These are phyloP conservation scores for Silurus glanis DNA, from an alignment of 2,113 vertebrate species.

Conservation along the genomic window DNA sequence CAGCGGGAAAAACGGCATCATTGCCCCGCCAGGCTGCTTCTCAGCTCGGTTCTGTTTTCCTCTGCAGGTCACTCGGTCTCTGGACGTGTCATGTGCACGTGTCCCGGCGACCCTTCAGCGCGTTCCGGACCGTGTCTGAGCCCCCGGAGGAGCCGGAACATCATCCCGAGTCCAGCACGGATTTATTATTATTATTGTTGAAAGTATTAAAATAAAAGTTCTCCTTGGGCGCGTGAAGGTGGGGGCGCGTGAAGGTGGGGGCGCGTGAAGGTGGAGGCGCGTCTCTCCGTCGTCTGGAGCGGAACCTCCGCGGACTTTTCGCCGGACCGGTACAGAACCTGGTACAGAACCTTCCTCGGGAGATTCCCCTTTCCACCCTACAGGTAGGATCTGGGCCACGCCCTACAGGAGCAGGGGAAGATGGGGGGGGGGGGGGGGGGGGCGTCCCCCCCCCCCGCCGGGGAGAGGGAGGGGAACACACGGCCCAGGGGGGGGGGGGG, in stretches of 20 bases:
- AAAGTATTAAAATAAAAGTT: not conserved
- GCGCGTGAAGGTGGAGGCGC: not conserved
- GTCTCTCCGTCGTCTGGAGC: not conserved
- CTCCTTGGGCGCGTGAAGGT: not conserved
- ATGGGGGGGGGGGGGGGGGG: not conserved
- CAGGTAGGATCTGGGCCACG: not conserved
- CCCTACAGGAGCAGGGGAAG: not conserved
- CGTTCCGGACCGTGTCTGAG: not conserved
- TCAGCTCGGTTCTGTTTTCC: not conserved
- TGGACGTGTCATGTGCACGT: not conserved
- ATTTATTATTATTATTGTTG: not conserved
- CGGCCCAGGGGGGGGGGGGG: too few species aligned
- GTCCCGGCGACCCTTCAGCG: not conserved
- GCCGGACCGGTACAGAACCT: too few species aligned
- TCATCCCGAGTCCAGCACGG: not conserved
- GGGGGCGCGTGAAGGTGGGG: not conserved
- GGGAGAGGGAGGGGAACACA: too few species aligned
- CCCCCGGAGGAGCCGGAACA: not conserved
- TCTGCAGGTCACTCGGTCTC: not conserved
- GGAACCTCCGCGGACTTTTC: too few species aligned
- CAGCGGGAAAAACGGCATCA: conserved; percentile 62
- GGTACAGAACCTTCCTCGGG: too few species aligned
- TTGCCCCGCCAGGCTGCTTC: conserved; percentile 32
- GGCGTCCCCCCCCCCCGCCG: not conserved
- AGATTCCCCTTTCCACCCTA: not conserved